Evolutionary conservation across 2,113 vertebrate genomes (phyloP).

Genomic region (Lagopus leucura): DNA sequence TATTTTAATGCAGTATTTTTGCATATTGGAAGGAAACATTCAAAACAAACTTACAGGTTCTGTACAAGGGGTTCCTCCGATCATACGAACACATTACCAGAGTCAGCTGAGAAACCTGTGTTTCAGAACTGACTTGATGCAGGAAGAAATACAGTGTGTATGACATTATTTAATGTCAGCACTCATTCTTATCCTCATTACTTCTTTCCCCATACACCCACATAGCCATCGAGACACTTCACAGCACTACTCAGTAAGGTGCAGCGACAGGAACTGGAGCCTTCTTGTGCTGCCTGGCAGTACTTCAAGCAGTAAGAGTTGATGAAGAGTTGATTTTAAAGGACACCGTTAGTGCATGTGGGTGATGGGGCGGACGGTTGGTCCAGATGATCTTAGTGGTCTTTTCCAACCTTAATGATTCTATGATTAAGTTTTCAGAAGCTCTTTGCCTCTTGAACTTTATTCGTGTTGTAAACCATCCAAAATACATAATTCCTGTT

Average conservation of each 20-base stretch:
- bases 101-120: accelerated
- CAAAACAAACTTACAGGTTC: not conserved
- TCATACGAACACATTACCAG: not conserved
- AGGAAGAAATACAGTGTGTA: not conserved
- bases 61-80: not conserved
- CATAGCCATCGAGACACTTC: not conserved
- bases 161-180: not conserved
- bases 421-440: not conserved
- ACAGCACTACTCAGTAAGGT: not conserved
- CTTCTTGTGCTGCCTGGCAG: not conserved
- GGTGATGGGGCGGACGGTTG: no score
- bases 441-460: not conserved
- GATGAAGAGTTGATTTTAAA: no score
- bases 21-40: not conserved
- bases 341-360: no score
- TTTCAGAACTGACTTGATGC: not conserved
- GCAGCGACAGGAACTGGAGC: not conserved
- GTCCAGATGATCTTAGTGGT: no score
- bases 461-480: not conserved
- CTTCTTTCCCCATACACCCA: not conserved
- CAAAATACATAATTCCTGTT: not conserved
- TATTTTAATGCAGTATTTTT: not conserved
- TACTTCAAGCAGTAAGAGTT: not conserved
- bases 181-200: not conserved
- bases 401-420: no score